These are phyloP conservation scores for Loriculus beryllinus DNA, from an alignment of 2,797 vertebrate species.

Conservation along the genomic window DNA sequence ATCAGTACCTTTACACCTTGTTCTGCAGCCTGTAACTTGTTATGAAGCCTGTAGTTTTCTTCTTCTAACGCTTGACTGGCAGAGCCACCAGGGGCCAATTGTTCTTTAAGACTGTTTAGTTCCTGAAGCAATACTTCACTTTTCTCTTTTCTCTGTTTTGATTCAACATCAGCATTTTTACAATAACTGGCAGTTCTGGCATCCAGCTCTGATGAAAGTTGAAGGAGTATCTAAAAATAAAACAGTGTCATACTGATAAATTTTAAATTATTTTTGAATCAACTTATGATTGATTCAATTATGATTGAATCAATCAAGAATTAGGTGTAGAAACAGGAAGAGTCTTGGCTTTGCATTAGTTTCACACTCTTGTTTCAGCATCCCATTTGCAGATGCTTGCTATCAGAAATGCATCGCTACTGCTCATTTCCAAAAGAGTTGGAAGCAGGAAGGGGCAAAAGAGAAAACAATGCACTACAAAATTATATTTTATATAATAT, in stretches of 20 bases:
- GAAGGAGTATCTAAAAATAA: slow-evolving; percentile 64
- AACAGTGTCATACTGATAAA: neutral
- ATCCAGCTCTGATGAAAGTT: slow-evolving; percentile 62
- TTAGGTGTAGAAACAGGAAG: neutral
- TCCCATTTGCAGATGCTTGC: neutral
- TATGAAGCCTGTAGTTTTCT: slow-evolving; percentile 65
- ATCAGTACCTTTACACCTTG: slow-evolving; percentile 71
- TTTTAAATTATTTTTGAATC: neutral
- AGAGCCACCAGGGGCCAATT: slow-evolving; percentile 17
- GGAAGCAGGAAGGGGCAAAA: neutral
- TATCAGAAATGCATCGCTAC: neutral
- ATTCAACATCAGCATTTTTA: slow-evolving; percentile 49
- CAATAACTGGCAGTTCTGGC: neutral
- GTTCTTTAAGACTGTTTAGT: slow-evolving; percentile 49
- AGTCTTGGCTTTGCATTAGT: neutral
- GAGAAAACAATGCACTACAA: neutral
- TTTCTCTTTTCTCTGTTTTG: slow-evolving; percentile 70
- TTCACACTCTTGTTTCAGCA: neutral
- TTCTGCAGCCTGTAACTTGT: slow-evolving; percentile 66
- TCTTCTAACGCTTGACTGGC: slow-evolving; percentile 39
- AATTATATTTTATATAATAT: neutral
- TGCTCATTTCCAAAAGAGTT: neutral
- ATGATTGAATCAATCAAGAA: no score
- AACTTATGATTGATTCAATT: no score
- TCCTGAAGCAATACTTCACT: slow-evolving; percentile 69